Evolutionary conservation across 1,140 invertebrate genomes (phyloP).

Genomic region (Panagrolaimus sp.): DNA sequence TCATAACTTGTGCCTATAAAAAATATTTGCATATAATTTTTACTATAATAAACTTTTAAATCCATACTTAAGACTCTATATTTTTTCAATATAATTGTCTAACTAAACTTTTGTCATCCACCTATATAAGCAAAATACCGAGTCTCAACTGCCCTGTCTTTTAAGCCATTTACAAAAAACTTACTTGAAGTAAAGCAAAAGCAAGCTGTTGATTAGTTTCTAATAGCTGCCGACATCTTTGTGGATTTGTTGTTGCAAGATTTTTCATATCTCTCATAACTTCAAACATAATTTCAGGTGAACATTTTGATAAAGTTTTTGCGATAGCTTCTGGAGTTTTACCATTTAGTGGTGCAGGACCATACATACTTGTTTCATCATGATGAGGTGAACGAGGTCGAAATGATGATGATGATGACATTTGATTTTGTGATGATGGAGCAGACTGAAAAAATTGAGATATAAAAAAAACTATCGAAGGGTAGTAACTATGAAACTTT

Average conservation of each 20-base stretch:
- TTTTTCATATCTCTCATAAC: slow-evolving; percentile 8
- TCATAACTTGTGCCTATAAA: slow-evolving; percentile 9
- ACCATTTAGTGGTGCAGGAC: neutral
- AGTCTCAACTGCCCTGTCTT: too few species aligned
- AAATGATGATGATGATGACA: too few species aligned
- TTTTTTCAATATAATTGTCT: too few species aligned
- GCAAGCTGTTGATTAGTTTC: neutral
- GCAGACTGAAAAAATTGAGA: too few species aligned
- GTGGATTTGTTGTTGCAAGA: neutral
- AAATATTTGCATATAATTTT: too few species aligned
- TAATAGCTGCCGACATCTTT: neutral
- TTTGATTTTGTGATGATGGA: neutral
- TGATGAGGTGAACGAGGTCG: neutral
- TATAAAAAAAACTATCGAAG: too few species aligned
- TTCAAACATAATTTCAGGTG: slow-evolving; percentile 1
- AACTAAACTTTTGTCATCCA: too few species aligned
- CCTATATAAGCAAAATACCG: too few species aligned
- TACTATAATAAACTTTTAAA: too few species aligned
- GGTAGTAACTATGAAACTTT: too few species aligned
- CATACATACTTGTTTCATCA: neutral
- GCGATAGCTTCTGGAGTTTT: slow-evolving; percentile 2
- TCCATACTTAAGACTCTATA: too few species aligned
- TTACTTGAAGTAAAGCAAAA: neutral
- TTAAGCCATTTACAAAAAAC: neutral
- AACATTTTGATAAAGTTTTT: neutral